These are phyloP conservation scores for Cyprinodon variegatus DNA, from an alignment of 2,113 vertebrate genomes.

Conservation along the genomic window DNA sequence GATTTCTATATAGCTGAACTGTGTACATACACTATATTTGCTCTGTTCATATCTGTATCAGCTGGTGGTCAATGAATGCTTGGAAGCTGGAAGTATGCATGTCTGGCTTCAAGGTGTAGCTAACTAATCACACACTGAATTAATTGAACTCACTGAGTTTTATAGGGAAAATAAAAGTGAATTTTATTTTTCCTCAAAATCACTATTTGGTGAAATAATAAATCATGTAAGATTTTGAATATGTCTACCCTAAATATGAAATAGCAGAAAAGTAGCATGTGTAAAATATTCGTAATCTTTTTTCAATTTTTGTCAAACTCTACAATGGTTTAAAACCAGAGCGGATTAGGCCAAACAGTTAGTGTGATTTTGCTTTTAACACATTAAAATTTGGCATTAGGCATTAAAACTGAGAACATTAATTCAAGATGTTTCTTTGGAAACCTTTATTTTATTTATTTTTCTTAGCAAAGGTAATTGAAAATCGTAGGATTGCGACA, in stretches of 20 bases:
- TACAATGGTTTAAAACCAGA: not conserved
- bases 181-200: not conserved
- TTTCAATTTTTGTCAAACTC: not conserved
- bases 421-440: no score
- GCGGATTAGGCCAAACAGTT: not conserved
- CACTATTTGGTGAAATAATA: slow-evolving; percentile 5
- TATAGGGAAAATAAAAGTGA: not conserved
- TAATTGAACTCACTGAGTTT: slow-evolving; percentile 1
- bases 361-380: not conserved
- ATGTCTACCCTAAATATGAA: not conserved
- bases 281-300: not conserved
- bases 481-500: no score
- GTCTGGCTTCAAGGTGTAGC: slow-evolving; percentile 1
- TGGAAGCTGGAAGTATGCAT: slow-evolving; percentile 5
- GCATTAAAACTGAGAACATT: no score
- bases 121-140: not conserved
- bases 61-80: slow-evolving; percentile 46
- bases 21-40: slow-evolving; percentile 44
- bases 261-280: not conserved
- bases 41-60: slow-evolving; percentile 37
- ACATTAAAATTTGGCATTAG: not conserved
- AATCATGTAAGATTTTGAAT: not conserved
- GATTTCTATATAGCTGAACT: slow-evolving; percentile 17
- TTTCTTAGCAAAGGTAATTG: no score
- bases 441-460: no score